A percentile compares a stretch with the other conserved stretches of the same genome.
Conservation (phyloP, 2,888 invertebrate genomes). For the Cryptophagus acutangulus region DNA sequence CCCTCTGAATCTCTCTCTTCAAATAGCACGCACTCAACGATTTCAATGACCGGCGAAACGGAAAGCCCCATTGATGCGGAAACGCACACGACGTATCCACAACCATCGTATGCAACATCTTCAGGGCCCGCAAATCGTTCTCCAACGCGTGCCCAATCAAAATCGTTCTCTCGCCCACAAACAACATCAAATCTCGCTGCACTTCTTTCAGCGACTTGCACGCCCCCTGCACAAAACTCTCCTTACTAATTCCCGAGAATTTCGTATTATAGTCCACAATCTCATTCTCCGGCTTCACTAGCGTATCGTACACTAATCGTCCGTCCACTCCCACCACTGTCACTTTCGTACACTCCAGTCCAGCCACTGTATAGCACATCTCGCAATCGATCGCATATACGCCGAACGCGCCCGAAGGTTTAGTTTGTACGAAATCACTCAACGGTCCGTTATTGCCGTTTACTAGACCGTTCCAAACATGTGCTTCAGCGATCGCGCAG, state of each 20-base stretch:
- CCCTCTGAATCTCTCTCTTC: slow-evolving; percentile 75
- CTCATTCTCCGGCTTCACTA: slow-evolving; percentile 74
- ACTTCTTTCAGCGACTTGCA: slow-evolving; percentile 69
- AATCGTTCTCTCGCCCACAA: slow-evolving; percentile 78
- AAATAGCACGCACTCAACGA: slow-evolving; percentile 69
- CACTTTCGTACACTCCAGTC: slow-evolving; percentile 82
- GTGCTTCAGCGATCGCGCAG: slow-evolving; percentile 60
- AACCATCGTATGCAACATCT: slow-evolving; percentile 74
- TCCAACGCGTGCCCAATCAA: slow-evolving; percentile 94
- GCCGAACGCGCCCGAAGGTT: slow-evolving; percentile 45
- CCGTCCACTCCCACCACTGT: slow-evolving; percentile 76
- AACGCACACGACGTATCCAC: slow-evolving; percentile 88
- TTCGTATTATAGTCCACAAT: slow-evolving; percentile 93
- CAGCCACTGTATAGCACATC: slow-evolving; percentile 89
- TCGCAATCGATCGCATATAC: slow-evolving; percentile 92
- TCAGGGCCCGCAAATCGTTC: slow-evolving; percentile 84
- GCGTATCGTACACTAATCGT: slow-evolving; percentile 72
- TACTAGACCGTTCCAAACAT: slow-evolving; percentile 67
- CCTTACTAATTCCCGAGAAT: slow-evolving; percentile 84
- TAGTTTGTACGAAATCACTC: slow-evolving; percentile 31
- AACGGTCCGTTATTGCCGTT: slow-evolving; percentile 71
- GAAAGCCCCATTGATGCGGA: slow-evolving; percentile 80
- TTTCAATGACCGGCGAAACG: slow-evolving; percentile 77
- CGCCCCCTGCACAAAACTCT: slow-evolving; percentile 52
- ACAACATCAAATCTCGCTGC: slow-evolving; percentile 77